Percentiles rank a stretch among this genome's conserved stretches.
Evolutionary conservation across 2,797 vertebrate genomes (phyloP).

Genomic region (Psittacula derbiana): DNA sequence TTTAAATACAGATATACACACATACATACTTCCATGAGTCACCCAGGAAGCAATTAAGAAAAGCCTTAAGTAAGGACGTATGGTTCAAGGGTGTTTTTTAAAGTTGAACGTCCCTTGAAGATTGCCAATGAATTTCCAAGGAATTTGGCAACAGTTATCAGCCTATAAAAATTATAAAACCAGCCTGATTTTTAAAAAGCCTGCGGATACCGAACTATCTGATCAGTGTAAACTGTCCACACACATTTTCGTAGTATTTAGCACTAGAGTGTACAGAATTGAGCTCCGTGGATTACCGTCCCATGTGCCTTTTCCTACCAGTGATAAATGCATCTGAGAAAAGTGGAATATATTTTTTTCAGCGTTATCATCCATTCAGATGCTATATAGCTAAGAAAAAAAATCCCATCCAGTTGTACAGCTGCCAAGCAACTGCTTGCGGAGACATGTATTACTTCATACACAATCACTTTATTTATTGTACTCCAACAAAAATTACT

Average conservation of each 20-base stretch:
- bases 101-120: background rate
- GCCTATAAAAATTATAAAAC: background rate
- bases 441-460: background rate
- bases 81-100: background rate
- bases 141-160: background rate
- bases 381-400: background rate
- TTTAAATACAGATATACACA: background rate
- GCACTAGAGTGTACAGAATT: background rate
- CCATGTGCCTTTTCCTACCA: background rate
- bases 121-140: background rate
- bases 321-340: background rate
- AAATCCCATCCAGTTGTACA: background rate
- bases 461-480: background rate
- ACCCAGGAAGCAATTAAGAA: background rate
- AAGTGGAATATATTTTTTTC: background rate
- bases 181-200: background rate
- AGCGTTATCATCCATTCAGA: background rate
- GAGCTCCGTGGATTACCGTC: background rate
- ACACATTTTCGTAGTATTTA: background rate
- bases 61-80: background rate
- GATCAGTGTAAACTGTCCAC: background rate
- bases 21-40: background rate
- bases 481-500: background rate
- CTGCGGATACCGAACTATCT: background rate
- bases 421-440: background rate